Base-by-base conservation (phyloP, 2,888 invertebrate species). In the Tribolium freemani region DNA sequence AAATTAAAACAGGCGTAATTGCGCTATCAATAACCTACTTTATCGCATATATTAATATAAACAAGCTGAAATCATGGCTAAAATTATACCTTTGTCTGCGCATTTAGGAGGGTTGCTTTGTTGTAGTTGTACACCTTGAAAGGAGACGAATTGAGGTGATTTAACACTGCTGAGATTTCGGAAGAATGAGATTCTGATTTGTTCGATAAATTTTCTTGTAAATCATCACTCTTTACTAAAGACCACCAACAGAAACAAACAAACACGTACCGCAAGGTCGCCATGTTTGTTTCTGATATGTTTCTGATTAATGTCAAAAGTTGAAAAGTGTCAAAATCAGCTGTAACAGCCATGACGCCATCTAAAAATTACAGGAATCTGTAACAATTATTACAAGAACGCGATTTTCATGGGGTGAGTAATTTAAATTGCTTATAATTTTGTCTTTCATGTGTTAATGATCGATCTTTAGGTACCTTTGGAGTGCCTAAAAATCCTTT, bases 101-200 rank as follows among this genome's bases (percentile, higher is more conserved):
- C 86, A 84, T 83, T 86, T 79, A 87, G 74, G 51, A 89, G 79
- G 69, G 84, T 83, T 72, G 87, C 88, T 74, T 88, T 88, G 16
- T 76, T 76, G 78, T 88, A 89, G 45, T 82, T 83, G 80, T 87
- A 88, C 51, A 83, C 75, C 71, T 87, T 87, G 77, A 87, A 84
- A 53, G 88, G 87, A 75, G 88, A 84, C 76, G 86, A 86, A 82
- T 89, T 90, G 76, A 89, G 85, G 82, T 87, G 86, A 38, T 87
- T 80, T 73, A 90, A 78, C 75, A 90, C 75, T 82, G 86, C 84
- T 81, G 85, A 71, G 84, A 84, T 79, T 71, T 81, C 78, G 20
- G 76, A 72, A 8, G 71, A 58, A 71, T 80, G 78, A 56, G 64
- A 60, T 54, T 76, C 74, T 48, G 75, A 44, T 4, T 30, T 9